phyloP scores from a whole-genome alignment of 2,797 vertebrate genomes.

The Pempheris klunzingeri region DNA sequence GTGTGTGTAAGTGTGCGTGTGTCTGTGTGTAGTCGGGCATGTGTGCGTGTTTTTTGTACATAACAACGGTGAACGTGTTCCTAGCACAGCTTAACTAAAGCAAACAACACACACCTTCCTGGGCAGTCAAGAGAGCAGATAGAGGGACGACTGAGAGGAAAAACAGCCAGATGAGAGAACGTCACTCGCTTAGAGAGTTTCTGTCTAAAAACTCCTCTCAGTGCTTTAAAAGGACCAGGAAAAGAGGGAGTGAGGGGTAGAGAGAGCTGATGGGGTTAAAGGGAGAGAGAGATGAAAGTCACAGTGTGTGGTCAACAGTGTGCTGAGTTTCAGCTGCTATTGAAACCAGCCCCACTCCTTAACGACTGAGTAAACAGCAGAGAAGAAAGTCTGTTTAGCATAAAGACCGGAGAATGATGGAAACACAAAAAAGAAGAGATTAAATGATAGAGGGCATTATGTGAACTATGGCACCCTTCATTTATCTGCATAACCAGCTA shows the following conservation, averaged over 20 bases:
- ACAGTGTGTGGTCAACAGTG: slow-evolving; percentile 63
- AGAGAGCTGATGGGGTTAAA: slow-evolving; percentile 48
- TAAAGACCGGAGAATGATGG: slow-evolving; percentile 45
- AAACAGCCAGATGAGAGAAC: slow-evolving; percentile 40
- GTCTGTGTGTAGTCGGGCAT: slow-evolving; percentile 14
- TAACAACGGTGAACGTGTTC: slow-evolving; percentile 84
- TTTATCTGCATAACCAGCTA: slow-evolving; percentile 15
- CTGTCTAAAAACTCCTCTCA: slow-evolving; percentile 42
- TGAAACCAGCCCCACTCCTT: slow-evolving; percentile 69
- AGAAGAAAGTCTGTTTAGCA: slow-evolving; percentile 61
- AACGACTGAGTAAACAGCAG: slow-evolving; percentile 65
- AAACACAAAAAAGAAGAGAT: slow-evolving; percentile 23
- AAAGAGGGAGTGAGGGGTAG: slow-evolving; percentile 34
- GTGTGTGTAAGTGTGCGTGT: slow-evolving; percentile 23
- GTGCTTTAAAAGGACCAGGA: slow-evolving; percentile 19
- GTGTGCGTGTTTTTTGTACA: slow-evolving; percentile 69
- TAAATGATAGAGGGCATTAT: slow-evolving; percentile 10
- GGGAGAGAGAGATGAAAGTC: slow-evolving; percentile 55
- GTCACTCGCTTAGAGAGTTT: slow-evolving; percentile 51
- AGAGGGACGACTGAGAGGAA: slow-evolving; percentile 47
- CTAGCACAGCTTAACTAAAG: slow-evolving; percentile 82
- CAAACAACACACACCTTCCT: slow-evolving; percentile 90
- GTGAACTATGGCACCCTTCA: not conserved
- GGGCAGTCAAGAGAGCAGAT: slow-evolving; percentile 83
- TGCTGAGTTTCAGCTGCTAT: slow-evolving; percentile 70